Conservation (phyloP, 2,113 vertebrate genomes). For the Oxyruncus cristatus region DNA sequence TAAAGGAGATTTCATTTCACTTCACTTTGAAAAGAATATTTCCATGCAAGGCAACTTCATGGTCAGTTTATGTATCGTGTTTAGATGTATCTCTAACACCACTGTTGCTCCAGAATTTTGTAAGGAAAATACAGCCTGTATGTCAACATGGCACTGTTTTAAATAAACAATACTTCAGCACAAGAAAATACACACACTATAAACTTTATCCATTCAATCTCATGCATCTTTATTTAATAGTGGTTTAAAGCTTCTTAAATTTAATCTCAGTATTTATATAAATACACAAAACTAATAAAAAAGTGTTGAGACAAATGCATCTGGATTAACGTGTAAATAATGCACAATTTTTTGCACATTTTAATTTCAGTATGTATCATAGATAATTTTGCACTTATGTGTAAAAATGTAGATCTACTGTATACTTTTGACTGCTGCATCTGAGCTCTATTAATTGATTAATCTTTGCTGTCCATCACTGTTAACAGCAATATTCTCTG, state of each 20-base stretch:
- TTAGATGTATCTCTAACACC: neutral
- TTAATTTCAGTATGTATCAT: rapidly evolving
- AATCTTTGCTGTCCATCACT: neutral
- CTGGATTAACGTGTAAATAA: neutral
- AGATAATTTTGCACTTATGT: neutral
- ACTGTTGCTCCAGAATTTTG: neutral
- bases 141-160: neutral
- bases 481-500: neutral
- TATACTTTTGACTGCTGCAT: constrained; percentile 63
- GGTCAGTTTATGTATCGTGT: neutral
- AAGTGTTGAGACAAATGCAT: neutral
- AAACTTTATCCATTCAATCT: neutral
- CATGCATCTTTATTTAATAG: neutral
- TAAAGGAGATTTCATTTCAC: neutral
- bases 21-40: neutral
- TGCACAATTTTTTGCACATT: neutral
- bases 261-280: neutral
- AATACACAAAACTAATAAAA: neutral
- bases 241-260: neutral
- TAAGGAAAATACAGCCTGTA: neutral
- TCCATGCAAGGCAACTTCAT: neutral
- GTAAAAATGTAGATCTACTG: constrained; percentile 27
- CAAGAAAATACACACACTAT: neutral
- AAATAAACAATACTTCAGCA: neutral
- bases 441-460: neutral